Conservation (phyloP, 2,797 vertebrate species). For the Trematomus bernacchii region DNA sequence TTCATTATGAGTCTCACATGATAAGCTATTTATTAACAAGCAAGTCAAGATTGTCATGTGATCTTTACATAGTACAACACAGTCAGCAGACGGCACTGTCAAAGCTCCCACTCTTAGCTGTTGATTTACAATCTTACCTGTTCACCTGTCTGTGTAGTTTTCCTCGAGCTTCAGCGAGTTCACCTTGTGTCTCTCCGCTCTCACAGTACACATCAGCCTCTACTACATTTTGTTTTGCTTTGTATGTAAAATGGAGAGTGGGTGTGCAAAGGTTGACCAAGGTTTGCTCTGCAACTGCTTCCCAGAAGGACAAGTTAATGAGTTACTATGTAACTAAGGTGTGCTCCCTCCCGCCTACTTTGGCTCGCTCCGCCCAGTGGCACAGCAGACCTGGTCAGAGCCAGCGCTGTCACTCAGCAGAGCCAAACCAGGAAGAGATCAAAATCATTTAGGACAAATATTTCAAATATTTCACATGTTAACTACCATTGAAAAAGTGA, state of each 20-base stretch:
- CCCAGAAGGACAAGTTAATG: slow-evolving; percentile 82
- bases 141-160: slow-evolving; percentile 29
- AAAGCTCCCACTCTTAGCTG: neutral
- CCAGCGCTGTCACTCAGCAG: slow-evolving; percentile 25
- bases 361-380: slow-evolving; percentile 58
- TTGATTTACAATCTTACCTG: slow-evolving; percentile 67
- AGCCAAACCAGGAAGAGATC: slow-evolving; percentile 59
- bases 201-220: slow-evolving; percentile 47
- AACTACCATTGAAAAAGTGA: neutral
- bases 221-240: slow-evolving; percentile 38
- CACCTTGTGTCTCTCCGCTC: slow-evolving; percentile 22
- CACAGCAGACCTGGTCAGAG: slow-evolving; percentile 42
- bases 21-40: neutral
- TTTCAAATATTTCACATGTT: slow-evolving; percentile 8
- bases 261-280: slow-evolving; percentile 83
- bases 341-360: slow-evolving; percentile 62
- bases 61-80: slow-evolving; percentile 3
- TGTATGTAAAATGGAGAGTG: slow-evolving; percentile 69
- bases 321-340: slow-evolving; percentile 79
- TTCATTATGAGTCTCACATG: slow-evolving; percentile 1
- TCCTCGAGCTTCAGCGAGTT: slow-evolving; percentile 14
- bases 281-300: slow-evolving; percentile 71
- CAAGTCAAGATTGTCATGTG: neutral
- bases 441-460: slow-evolving; percentile 15
- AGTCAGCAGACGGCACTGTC: neutral